Evolutionary conservation across 2,888 invertebrate genomes (phyloP), one percentile per base, ranked within the genome.

Genomic region (Megastigmus dorsalis): DNA sequence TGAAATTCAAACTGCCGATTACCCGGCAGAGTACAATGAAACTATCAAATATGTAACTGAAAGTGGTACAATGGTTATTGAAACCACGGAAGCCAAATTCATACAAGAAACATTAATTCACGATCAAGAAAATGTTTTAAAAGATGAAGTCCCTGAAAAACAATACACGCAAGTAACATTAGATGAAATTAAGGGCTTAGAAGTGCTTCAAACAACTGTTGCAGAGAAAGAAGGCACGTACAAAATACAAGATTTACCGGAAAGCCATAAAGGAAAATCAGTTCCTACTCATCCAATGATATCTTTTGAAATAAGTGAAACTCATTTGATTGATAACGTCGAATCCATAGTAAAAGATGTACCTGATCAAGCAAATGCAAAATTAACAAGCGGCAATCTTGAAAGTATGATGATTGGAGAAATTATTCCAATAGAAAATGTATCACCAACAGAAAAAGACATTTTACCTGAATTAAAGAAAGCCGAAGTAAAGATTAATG

Each of bases 141-240:
- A 89, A 67, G 83, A 88, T 28, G 74, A 81, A 45, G 81, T 82
- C 36, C 89, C 89, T 1, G 87, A 88, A 71, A 78, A 84, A 50
- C 85, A 84, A 38, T 84, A 82, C 20, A 85, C 89, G 0, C 89
- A 91, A n/a, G 86, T 90, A 26, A 89, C 88, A 1, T 89, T 92
- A 71, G 90, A 91, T 78, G 90, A 92, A 1, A 91, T 93, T 80
- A 89, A 91, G 79, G 89, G 93, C 68, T 78, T 95, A 62, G 89
- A 91, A 77, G 85, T 95, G 3, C 90, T 89, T 63, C 91, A 94
- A 86, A 91, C 91, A 0, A 91, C 93, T 81, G 85, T 89, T 0
- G 89, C 91, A 38, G 95, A 95, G 87, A 91, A 90, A 77, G 95
- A 95, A 88, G 90, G 89, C 28, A 86, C 89, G 33, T 87, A 94